A percentile compares a stretch with the other conserved stretches of the same genome.
Evolutionary conservation across 2,113 vertebrate species (phyloP).

Genomic region (Echinops telfairi): DNA sequence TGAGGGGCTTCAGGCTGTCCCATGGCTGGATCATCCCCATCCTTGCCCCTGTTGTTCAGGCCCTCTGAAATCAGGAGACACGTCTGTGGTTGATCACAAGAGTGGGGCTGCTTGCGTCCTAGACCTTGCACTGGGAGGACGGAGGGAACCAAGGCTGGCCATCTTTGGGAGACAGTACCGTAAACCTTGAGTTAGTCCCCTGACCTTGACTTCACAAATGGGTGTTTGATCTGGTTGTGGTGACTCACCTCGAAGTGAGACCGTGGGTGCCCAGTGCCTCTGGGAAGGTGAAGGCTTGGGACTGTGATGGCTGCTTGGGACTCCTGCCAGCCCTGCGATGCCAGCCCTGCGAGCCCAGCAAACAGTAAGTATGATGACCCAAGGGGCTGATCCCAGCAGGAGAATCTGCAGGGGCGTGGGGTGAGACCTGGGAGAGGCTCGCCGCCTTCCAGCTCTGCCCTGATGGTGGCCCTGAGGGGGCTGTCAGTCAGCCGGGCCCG

Average conservation of each 20-base stretch:
- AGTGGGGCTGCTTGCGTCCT: not conserved
- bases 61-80: not conserved
- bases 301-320: not conserved
- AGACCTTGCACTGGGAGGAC: not conserved
- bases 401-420: not conserved
- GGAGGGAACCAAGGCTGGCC: not conserved
- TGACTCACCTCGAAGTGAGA: not conserved
- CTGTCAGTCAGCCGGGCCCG: no score
- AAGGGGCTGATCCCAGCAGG: no score
- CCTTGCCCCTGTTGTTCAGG: not conserved
- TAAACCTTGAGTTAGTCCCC: not conserved
- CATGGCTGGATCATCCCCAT: not conserved
- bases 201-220: not conserved
- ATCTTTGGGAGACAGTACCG: not conserved
- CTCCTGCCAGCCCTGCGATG: not conserved
- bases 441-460: not conserved
- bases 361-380: not conserved
- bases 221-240: not conserved
- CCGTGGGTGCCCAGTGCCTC: accelerated
- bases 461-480: no score
- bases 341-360: not conserved
- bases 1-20: not conserved
- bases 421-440: not conserved
- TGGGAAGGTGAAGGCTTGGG: not conserved
- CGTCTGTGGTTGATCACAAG: no score